Base-by-base conservation (phyloP, 2,888 invertebrate species). In the Leptopilina drosophilae region DNA sequence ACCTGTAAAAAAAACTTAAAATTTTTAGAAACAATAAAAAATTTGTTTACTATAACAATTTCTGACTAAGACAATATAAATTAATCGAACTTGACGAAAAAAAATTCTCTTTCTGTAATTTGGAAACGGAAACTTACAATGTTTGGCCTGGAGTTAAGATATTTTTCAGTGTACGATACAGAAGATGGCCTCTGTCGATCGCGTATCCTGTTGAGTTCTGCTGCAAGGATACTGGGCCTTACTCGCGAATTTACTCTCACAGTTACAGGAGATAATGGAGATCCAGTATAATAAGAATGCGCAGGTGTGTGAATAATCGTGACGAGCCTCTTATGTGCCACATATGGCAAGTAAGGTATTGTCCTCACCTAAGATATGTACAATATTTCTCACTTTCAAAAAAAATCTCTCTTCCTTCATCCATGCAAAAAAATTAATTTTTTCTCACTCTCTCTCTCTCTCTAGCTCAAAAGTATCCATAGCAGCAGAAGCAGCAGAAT, bases 111-210 rank as follows among this genome's bases (percentile, higher is more conserved):
- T 56, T 73, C 33, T 33, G 69, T 59, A 59, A 78, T 49, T 64
- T 46, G 12, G 76, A 69, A 76, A 11, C 46, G 15, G 40, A 80
- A 80, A 91, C 91, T 91, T 91, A 91, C 91, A 85, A 88, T 89
- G 92, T 94, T 93, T 93, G 96, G 96, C 94, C 94, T 95, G 86
- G 96, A 96, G 93, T 95, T 95, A 92, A 95, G 95, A 93, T 95
- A 97, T 90, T 95, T 95, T 87, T 96, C 96, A 85, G 95, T 93
- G 87, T 96, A 90, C 78, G 91, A 91, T 42, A 83, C 80, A 80
- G 81, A 86, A 46, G 89, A 88, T 12, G 90, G 87, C 82, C 92
- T 90, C 67, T 86, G 87, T 80, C 90, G 87, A 83, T 90, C 87
- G 81, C 90, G 89, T 91, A 92, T 91, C 88, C 92, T 91, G 87